These are phyloP conservation scores for Chironomus tepperi DNA, from an alignment of 1,140 invertebrate species.

Conservation along the genomic window DNA sequence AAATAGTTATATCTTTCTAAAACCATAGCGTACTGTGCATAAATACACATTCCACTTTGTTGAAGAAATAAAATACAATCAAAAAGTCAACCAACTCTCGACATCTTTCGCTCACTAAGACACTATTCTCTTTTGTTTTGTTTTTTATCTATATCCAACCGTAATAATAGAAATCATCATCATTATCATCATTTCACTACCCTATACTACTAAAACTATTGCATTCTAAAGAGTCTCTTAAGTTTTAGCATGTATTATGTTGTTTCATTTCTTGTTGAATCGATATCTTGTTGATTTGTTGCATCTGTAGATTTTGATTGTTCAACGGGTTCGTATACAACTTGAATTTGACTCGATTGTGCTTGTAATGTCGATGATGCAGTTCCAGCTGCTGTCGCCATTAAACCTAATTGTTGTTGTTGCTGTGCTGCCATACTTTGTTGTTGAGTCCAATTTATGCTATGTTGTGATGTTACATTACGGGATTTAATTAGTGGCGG, in stretches of 20 bases:
- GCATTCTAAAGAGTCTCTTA: constrained; percentile 6
- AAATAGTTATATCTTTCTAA: no score
- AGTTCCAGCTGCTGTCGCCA: background rate
- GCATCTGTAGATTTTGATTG: constrained; percentile 1
- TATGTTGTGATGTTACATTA: constrained; percentile 42
- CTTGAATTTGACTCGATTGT: constrained; percentile 11
- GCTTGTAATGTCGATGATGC: background rate
- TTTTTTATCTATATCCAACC: background rate
- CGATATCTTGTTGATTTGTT: background rate
- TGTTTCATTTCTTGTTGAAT: background rate
- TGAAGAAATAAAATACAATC: background rate
- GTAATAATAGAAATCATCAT: no score
- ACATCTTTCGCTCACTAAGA: background rate
- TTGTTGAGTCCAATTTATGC: constrained; percentile 34
- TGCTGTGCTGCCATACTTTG: background rate
- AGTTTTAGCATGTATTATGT: constrained; percentile 22
- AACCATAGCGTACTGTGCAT: no score
- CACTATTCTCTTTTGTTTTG: background rate
- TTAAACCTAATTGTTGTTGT: background rate
- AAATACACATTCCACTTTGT: background rate
- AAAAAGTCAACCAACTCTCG: background rate
- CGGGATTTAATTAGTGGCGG: constrained; percentile 64
- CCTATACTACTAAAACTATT: background rate
- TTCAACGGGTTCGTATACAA: constrained; percentile 15
- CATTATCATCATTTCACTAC: background rate